Evolutionary conservation across 2,797 vertebrate species (phyloP), one percentile per base, ranked within the genome.

Genomic region (Syndactyla subalaris): DNA sequence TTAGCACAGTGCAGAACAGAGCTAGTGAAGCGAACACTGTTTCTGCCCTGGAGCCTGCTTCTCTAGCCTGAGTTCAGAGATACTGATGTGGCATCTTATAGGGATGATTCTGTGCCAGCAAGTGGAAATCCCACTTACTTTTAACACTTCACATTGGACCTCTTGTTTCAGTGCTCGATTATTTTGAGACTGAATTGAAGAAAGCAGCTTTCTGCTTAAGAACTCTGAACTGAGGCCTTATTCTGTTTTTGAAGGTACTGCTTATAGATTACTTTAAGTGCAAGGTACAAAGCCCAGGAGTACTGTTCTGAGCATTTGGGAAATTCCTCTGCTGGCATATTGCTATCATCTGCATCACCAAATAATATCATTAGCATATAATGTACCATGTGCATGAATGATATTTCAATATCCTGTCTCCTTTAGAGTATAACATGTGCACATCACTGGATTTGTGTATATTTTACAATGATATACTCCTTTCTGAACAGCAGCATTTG

Each of bases 401-500:
- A 3, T 72, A 65, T 78, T 76, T 91, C 26, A 67, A 8, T 77
- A 59, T 36, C 21, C 30, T 89, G 29, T 43, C 30, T 34, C 32
- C 94, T 82, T 88, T 71, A 36, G n/a, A 22, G 10, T 16, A 22
- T 39, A 73, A 61, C 68, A 14, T 43, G 34, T 49, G 29, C 8
- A 3, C 41, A 30, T 45, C 54, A 23, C 41, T 88, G 36, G 10
- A 41, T 82, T 76, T 91, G 67, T 65, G n/a, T 59, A 26, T 36
- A 49, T 24, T 71, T 24, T 32, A 21, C 46, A 32, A 2, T n/a
- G 78, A 77, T 74, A 32, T 11, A 65, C 49, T 88, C 0, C 24
- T 88, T 88, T 75, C 85, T 93, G 68, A 92, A 34, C 46, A 80
- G 46, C 43, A 57, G 19, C 48, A 65, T 93, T 66, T 82, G 71